Base-by-base conservation (phyloP, 2,888 invertebrate species). In the Cosmia pyralina region DNA sequence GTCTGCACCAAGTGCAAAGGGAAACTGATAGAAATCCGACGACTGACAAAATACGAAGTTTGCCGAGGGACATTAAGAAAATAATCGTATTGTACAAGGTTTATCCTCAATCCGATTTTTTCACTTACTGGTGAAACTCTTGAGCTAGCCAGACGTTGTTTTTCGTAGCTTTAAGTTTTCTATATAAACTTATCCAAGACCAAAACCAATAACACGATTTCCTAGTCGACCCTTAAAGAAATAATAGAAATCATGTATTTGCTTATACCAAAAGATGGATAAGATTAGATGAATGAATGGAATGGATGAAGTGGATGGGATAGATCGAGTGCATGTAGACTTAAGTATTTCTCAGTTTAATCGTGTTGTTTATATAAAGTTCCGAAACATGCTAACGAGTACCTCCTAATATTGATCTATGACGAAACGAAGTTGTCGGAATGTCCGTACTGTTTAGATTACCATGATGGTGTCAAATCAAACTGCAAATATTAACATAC, bases 401-500 rank as follows among this genome's bases (percentile, higher is more conserved):
- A 71, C 44, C 53, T 48, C 52, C 44, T 58, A 19, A 65, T 77
- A 48, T 82, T 71, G 78, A 77, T 72, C 44, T 62, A 78, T 64
- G 79, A 69, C 59, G 63, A 69, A 55, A 52, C 41, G 15, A 11
- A 69, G 19, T 57, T 28, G 52, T 66, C 41, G 64, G 82, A 77
- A 79, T 82, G 53, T 60, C 55, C 72, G 19, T 41, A 64, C n/a
- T 68, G 55, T 77, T 70, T 77, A 50, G 59, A 48, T 67, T 63
- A 67, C 13, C 67, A 68, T 11, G 28, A 68, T 58, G 38, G 48
- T 65, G 83, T 68, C 52, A 81, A 81, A 79, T 48, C 7, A 52
- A 41, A 73, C 38, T 57, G 73, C 55, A 83, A 83, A 83, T 72
- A 77, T 50, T 57, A 53, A 44, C 65, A 44, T 38, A 53, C 63